Conservation (phyloP, 2,888 invertebrate genomes). For the Gastrophysa polygoni region DNA sequence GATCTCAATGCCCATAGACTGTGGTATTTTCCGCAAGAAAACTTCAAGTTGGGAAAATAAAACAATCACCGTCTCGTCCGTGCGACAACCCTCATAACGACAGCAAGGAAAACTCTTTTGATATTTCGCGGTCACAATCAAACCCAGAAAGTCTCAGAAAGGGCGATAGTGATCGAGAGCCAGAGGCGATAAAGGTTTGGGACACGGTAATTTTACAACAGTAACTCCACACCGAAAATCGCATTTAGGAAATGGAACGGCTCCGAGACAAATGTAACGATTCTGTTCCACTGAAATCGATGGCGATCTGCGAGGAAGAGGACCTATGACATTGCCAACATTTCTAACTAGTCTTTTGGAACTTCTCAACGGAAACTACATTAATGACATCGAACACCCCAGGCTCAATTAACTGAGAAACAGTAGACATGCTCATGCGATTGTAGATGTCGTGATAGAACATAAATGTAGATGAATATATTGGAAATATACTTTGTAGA, state of each 20-base stretch:
- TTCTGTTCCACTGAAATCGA: conserved; percentile 1
- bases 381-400: no score
- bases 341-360: no score
- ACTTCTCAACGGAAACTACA: no score
- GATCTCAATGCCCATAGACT: no score
- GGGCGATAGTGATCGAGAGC: conserved; percentile 14
- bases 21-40: not conserved
- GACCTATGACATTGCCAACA: not conserved
- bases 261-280: conserved; percentile 14
- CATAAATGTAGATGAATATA: no score
- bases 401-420: no score
- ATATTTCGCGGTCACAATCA: not conserved
- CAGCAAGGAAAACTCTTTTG: not conserved
- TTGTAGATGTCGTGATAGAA: no score
- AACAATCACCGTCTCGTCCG: not conserved
- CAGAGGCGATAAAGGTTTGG: conserved; percentile 14
- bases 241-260: conserved; percentile 12
- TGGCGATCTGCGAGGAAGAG: not conserved
- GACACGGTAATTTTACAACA: conserved; percentile 9
- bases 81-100: not conserved
- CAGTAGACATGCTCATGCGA: no score
- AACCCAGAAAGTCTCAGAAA: not conserved
- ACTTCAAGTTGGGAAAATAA: not conserved
- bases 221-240: conserved; percentile 10
- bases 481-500: no score